Percentiles rank a stretch among this genome's conserved stretches.
phyloP scores from a whole-genome alignment of 2,113 vertebrate genomes.

The Phaetusa simplex region DNA sequence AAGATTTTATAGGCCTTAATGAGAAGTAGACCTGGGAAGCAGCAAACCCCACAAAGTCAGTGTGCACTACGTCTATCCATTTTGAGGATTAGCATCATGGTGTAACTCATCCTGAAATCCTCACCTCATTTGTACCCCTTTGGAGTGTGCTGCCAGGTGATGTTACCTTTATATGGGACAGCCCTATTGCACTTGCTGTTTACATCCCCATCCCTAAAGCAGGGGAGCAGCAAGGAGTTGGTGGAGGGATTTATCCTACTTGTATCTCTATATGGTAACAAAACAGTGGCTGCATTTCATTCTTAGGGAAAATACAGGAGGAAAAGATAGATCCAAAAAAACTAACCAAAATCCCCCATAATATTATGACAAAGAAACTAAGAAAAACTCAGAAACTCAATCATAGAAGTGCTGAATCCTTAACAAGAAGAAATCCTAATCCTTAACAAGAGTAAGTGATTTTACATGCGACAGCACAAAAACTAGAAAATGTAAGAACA shows the following conservation, averaged over 20 bases:
- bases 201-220: neutral
- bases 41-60: neutral
- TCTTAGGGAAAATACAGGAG: neutral
- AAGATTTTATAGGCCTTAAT: neutral
- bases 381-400: neutral
- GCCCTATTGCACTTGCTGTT: neutral
- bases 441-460: neutral
- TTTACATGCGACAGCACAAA: neutral
- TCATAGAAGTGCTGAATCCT: neutral
- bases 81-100: neutral
- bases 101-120: neutral
- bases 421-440: neutral
- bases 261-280: neutral
- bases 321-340: neutral
- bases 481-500: neutral
- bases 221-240: neutral
- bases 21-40: neutral
- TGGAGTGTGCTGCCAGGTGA: neutral
- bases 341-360: neutral
- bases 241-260: neutral
- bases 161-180: neutral
- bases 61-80: neutral
- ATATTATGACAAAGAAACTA: neutral
- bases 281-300: neutral
- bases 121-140: neutral